Conservation (phyloP, 1,140 invertebrate species). For the Papilio polytes region DNA sequence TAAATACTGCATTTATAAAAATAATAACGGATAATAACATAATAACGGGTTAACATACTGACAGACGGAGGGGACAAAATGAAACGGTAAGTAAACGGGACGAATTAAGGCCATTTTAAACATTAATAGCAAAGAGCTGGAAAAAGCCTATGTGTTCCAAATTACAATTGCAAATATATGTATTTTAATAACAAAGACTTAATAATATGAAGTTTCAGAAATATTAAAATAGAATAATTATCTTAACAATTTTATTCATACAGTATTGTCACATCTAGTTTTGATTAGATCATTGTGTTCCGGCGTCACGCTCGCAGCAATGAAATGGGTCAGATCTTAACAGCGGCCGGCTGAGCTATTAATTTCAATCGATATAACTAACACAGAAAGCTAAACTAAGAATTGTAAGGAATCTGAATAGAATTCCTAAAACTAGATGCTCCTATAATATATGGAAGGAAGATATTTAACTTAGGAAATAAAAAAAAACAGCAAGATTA, state of each 20-base stretch:
- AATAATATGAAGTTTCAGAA: too few relatives aligned
- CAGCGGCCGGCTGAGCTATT: slow-evolving; percentile 9
- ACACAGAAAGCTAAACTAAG: background rate
- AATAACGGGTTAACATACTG: too few relatives aligned
- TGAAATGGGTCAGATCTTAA: slow-evolving; percentile 27
- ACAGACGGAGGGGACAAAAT: too few relatives aligned
- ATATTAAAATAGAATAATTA: background rate
- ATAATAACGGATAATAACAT: too few relatives aligned
- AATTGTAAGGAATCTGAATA: background rate
- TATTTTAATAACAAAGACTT: too few relatives aligned
- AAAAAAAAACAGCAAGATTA: background rate
- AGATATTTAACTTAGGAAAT: background rate
- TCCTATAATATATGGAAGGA: background rate
- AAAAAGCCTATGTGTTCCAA: too few relatives aligned
- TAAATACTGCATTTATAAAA: background rate
- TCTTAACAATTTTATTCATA: too few relatives aligned
- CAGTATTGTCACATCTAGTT: background rate
- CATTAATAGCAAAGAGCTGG: too few relatives aligned
- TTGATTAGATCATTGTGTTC: background rate
- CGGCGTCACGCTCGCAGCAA: slow-evolving; percentile 15
- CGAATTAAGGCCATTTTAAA: too few relatives aligned
- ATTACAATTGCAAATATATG: too few relatives aligned
- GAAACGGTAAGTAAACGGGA: too few relatives aligned
- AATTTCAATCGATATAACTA: slow-evolving; percentile 28
- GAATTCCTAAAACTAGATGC: background rate